These are phyloP conservation scores for Drosophila siamana DNA, from an alignment of 2,888 invertebrate species.

Conservation along the genomic window DNA sequence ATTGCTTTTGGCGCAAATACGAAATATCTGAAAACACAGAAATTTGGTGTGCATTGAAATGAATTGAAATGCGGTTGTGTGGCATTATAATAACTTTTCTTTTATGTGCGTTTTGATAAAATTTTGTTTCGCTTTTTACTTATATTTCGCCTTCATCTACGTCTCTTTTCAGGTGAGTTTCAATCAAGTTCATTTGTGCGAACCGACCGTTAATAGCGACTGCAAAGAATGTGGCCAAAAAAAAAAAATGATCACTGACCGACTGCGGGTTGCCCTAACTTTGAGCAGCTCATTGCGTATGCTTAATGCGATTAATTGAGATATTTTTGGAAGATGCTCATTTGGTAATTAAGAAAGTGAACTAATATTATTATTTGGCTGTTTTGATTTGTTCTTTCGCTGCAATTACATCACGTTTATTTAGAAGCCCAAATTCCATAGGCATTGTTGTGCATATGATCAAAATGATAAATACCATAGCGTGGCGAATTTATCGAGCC, in stretches of 20 bases:
- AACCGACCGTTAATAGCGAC: constrained; percentile 9
- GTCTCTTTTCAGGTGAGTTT: constrained; percentile 46
- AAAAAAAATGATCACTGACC: too few relatives aligned
- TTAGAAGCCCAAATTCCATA: not conserved
- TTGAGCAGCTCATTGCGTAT: too few relatives aligned
- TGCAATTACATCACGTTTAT: not conserved
- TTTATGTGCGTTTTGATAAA: not conserved
- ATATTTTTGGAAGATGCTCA: too few relatives aligned
- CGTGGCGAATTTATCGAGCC: constrained; percentile 7
- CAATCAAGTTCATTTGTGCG: constrained; percentile 22
- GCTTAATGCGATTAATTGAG: too few relatives aligned
- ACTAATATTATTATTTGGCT: not conserved
- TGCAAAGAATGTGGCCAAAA: not conserved
- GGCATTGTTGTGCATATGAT: not conserved
- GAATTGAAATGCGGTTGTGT: not conserved
- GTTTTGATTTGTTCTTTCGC: not conserved
- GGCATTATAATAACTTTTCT: not conserved
- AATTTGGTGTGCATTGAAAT: not conserved
- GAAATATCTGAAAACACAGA: constrained; percentile 9
- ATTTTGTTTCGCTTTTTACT: constrained; percentile 11
- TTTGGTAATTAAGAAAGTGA: too few relatives aligned
- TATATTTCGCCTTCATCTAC: constrained; percentile 4
- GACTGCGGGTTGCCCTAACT: constrained; percentile 12
- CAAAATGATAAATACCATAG: constrained; percentile 3
- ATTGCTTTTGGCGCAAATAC: constrained; percentile 51